A percentile compares a stretch with the other conserved stretches of the same genome.
These are phyloP conservation scores for Cosmorhoe ocellata DNA, from an alignment of 2,888 invertebrate genomes.

Conservation along the genomic window DNA sequence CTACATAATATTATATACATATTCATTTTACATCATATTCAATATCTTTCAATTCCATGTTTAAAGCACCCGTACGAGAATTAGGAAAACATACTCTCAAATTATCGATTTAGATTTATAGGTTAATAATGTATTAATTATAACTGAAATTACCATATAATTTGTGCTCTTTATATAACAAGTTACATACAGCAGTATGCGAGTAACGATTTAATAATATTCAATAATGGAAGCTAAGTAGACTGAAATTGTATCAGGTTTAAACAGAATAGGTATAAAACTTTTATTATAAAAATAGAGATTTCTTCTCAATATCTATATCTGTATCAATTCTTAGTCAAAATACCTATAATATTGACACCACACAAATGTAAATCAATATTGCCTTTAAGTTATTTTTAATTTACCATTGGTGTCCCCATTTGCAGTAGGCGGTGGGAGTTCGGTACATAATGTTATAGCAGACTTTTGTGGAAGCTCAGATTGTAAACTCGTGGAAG, in stretches of 20 bases:
- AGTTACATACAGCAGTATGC: not conserved
- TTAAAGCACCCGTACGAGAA: too few species aligned
- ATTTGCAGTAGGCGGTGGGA: conserved; percentile 32
- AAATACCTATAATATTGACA: conserved; percentile 2
- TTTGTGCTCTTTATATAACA: too few species aligned
- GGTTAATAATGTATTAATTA: too few species aligned
- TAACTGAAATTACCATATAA: too few species aligned
- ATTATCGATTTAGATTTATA: too few species aligned
- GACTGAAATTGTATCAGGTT: conserved; percentile 3
- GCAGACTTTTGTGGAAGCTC: conserved; percentile 48
- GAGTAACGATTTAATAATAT: conserved; percentile 4
- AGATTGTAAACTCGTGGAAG: conserved; percentile 31
- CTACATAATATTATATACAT: too few species aligned
- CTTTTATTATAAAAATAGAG: conserved; percentile 16
- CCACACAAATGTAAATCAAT: not conserved
- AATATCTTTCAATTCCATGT: too few species aligned
- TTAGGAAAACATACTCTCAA: too few species aligned
- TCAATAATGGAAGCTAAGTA: conserved; percentile 13
- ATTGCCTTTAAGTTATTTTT: conserved; percentile 49
- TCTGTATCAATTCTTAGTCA: conserved; percentile 13
- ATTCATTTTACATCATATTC: too few species aligned
- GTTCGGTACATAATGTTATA: conserved; percentile 36
- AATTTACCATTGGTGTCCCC: conserved; percentile 62
- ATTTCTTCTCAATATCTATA: conserved; percentile 13
- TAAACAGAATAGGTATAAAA: conserved; percentile 2